Evolutionary conservation across 1,140 invertebrate species (phyloP), one percentile per base, ranked within the genome.

Genomic region (Arctopsyche grandis): DNA sequence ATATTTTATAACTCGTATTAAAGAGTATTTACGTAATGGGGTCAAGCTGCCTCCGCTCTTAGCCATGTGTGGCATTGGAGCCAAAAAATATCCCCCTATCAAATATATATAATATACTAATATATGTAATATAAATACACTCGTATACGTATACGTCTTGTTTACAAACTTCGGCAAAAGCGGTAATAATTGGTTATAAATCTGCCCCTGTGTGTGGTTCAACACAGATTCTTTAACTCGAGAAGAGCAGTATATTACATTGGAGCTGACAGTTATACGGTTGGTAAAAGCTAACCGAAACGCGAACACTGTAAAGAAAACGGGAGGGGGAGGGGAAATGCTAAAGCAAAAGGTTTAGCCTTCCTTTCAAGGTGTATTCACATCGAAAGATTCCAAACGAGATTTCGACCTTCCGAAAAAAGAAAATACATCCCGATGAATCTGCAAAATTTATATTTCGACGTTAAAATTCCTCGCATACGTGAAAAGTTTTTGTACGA

Each of bases 1-100:
- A 74, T 74, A 56, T 74, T 74, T 74, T 48, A 74, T 56, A 74
- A 46, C 21, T 56, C 44, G 48, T 74, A 74, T 74, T 73, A 73
- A 73, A 73, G 69, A 43, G 69, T 73, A 38, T 44, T 73, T 44
- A 22, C 66, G 44, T 73, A 73, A 73, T 38, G 43, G 21, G 43
- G 69, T 73, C 69, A 66, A 66, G 63, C 24, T 12, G 16, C 24
- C 22, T 73, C 9, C 10, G 12, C 66, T 1, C 1, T 21, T 9
- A 1, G 14, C 52, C 52, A 56, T 56, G 29, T 38, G 29, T 38
- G 29, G 29, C 29, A 38, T 38, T 7, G 29, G 56, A 60, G 56
- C 56, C 56, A 60, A 60, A 66, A 26, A 66, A 66, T 52, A 52
- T 52, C 10, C 1, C 3, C 10, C 3, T 10, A 4, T 52, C 1